Base-by-base conservation (phyloP, 1,140 invertebrate species). In the Rhyacophila brunnea region DNA sequence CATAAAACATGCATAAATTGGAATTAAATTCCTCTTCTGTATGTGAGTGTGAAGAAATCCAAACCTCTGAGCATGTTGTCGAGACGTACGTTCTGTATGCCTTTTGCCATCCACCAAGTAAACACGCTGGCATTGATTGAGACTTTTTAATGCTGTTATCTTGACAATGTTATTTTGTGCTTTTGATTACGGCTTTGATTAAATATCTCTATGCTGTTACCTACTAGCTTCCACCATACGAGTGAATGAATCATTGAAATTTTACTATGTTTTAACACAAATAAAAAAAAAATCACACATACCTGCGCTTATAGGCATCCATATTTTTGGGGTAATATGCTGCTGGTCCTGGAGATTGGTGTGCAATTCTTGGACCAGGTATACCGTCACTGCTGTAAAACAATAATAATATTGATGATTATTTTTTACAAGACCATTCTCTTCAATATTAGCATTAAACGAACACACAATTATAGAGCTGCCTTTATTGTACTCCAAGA, bases 341-440 rank as follows among this genome's bases (percentile, higher is more conserved):
- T 0, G 82, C 83, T 2, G 84, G 84, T 9, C 83, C 84, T 2
- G 83, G 84, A 0, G 82, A 83, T 43, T 62, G 62, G 3, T 65
- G 56, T 59, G 61, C 71, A 6, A 40, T 38, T 13, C 64, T 61
- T 65, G 68, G 67, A 17, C 70, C 74, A 0, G 74, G 66, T 23
- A 75, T 62, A 1, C 74, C 70, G 17, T 19, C 17, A 38, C 38
- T 44, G 14, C n/a, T 43, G 43, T 10, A 1, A 1, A n/a, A 50
- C 38, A 17, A 4, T 4, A 40, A 40, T 13, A 4, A 40, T 5
- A 5, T 13, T 40, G 3, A 11, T 6, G 5, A 40, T 40, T 40
- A 40, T 40, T 4, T 5, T 6, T n/a, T 35, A 7, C 6, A 6
- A 35, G n/a, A 35, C n/a, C 6, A 35, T 17, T 40, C 11, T 5